These are phyloP conservation scores for Chaenodraco wilsoni DNA, from an alignment of 2,797 vertebrate genomes.

Conservation along the genomic window DNA sequence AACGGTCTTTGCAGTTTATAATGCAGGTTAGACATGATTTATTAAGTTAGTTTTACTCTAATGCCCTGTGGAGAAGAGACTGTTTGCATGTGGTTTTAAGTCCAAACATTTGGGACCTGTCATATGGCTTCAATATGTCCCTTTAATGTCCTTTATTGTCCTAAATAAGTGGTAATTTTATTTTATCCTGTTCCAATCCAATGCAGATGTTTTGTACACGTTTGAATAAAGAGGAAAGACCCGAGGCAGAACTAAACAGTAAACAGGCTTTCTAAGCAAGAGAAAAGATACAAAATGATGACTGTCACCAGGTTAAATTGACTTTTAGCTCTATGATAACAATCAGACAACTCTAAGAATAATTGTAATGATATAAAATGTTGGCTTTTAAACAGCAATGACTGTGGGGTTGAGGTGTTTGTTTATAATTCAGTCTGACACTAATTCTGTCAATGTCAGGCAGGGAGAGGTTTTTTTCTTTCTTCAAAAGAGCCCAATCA, in stretches of 20 bases:
- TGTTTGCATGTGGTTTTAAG: not conserved
- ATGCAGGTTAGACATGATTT: not conserved
- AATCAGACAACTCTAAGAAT: conserved; percentile 1
- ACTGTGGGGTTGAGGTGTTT: conserved; percentile 72
- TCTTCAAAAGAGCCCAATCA: conserved; percentile 82
- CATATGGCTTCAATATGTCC: not conserved
- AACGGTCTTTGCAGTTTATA: not conserved
- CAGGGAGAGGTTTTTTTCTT: conserved; percentile 39
- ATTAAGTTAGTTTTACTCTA: conserved; percentile 5
- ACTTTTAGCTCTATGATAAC: not conserved
- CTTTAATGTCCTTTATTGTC: too few species aligned
- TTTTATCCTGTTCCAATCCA: not conserved
- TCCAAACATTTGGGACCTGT: conserved; percentile 4
- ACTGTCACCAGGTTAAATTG: not conserved
- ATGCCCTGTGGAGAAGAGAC: not conserved
- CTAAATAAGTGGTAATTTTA: not conserved
- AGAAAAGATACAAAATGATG: not conserved
- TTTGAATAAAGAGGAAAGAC: not conserved
- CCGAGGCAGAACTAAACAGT: not conserved
- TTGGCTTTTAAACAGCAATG: conserved; percentile 42
- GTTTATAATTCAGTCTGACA: conserved; percentile 79
- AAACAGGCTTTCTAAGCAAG: not conserved
- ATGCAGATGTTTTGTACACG: not conserved
- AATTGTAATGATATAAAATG: not conserved
- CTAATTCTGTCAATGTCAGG: conserved; percentile 75